Evolutionary conservation across 2,113 vertebrate genomes (phyloP).

Genomic region (Solea solea): DNA sequence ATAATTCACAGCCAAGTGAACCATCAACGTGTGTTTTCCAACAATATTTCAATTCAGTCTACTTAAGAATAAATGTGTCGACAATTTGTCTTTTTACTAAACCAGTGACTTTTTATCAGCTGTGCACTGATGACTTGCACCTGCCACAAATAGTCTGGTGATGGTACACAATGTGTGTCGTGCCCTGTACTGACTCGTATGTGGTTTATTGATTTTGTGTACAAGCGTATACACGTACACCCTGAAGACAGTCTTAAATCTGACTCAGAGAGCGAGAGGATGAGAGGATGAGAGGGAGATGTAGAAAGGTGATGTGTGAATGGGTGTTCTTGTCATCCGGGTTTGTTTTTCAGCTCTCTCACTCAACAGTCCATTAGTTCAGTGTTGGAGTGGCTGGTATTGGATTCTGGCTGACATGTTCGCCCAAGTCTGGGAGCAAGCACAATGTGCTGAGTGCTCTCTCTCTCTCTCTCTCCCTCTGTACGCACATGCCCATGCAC

Average conservation of each 20-base stretch:
- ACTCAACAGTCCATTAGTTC: conserved; percentile 80
- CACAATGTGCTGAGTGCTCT: conserved; percentile 66
- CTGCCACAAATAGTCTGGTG: conserved; percentile 23
- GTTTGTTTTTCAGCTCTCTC: conserved; percentile 75
- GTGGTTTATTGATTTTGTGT: conserved; percentile 66
- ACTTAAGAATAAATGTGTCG: conserved; percentile 3
- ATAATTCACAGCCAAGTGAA: conserved; percentile 20
- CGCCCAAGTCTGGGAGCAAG: conserved; percentile 70
- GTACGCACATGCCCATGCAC: background rate
- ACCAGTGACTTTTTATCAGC: conserved; percentile 9
- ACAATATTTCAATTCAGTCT: conserved; percentile 6
- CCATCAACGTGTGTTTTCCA: conserved; percentile 21
- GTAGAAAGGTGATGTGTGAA: conserved; percentile 69
- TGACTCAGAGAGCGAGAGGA: conserved; percentile 23
- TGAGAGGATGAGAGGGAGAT: background rate
- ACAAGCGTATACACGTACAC: conserved; percentile 20
- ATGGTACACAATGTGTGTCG: conserved; percentile 24
- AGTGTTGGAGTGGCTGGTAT: conserved; percentile 69
- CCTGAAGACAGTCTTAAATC: conserved; percentile 35
- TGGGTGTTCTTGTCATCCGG: conserved; percentile 68
- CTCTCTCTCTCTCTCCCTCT: conserved; percentile 6
- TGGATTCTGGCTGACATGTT: conserved; percentile 76
- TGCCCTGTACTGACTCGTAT: conserved; percentile 42
- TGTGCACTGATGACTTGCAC: background rate
- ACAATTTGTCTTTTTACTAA: conserved; percentile 13